These are phyloP conservation scores for Hyposoter dolosus DNA, from an alignment of 2,888 invertebrate species.

Conservation along the genomic window DNA sequence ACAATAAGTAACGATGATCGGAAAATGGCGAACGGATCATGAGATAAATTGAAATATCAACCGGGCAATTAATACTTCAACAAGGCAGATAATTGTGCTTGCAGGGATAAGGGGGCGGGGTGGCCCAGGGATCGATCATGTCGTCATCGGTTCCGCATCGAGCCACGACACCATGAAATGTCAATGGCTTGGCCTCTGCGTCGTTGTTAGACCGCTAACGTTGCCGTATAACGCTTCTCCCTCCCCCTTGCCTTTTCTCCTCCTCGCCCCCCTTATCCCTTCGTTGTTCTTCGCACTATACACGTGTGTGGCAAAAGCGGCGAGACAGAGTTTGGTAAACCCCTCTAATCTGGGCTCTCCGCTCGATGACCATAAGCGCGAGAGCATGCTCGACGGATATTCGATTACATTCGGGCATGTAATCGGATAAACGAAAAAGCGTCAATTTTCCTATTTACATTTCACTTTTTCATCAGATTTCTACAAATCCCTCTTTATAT, in stretches of 20 bases:
- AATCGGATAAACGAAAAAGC: constrained; percentile 49
- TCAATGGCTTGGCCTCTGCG: constrained; percentile 74
- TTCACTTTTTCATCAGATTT: constrained; percentile 4
- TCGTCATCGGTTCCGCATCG: constrained; percentile 67
- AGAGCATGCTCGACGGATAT: constrained; percentile 40
- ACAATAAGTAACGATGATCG: constrained; percentile 10
- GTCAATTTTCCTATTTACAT: constrained; percentile 15
- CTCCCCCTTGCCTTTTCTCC: background rate
- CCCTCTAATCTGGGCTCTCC: constrained; percentile 63
- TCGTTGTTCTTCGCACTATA: background rate
- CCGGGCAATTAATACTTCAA: constrained; percentile 76
- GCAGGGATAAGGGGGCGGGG: background rate
- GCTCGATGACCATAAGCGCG: constrained; percentile 63
- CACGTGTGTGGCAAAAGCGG: constrained; percentile 50
- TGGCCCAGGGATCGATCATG: constrained; percentile 63
- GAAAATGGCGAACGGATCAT: constrained; percentile 36
- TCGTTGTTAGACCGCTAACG: constrained; percentile 72
- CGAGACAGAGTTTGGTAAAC: constrained; percentile 63
- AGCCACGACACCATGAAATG: constrained; percentile 79
- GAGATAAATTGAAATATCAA: constrained; percentile 74
- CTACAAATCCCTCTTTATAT: too few relatives aligned
- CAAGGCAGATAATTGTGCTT: constrained; percentile 74
- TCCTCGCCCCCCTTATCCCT: constrained; percentile 4
- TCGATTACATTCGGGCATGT: constrained; percentile 53
- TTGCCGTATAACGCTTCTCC: constrained; percentile 56